These are phyloP conservation scores for Oryzias melastigma DNA, from an alignment of 2,113 vertebrate species.

Conservation along the genomic window DNA sequence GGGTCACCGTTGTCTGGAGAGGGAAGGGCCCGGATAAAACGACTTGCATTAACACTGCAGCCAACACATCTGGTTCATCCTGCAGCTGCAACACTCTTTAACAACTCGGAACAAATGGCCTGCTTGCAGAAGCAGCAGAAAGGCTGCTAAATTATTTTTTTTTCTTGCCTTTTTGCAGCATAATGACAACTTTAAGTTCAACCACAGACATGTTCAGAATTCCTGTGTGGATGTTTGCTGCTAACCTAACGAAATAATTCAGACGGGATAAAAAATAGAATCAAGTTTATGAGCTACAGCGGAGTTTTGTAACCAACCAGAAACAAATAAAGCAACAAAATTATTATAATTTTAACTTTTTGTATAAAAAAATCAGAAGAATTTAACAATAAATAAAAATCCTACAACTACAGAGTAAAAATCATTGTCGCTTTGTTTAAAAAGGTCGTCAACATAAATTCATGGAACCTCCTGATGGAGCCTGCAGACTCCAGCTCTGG, in stretches of 20 bases:
- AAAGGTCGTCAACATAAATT: conserved; percentile 32
- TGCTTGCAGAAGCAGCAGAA: background rate
- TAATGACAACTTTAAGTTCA: conserved; percentile 33
- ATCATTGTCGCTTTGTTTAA: conserved; percentile 19
- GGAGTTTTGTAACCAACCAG: background rate
- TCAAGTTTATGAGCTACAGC: conserved; percentile 1
- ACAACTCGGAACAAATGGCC: conserved; percentile 11
- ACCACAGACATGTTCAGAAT: conserved; percentile 35
- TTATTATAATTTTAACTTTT: background rate
- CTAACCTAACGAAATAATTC: background rate
- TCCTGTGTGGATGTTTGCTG: conserved; percentile 10
- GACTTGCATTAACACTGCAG: conserved; percentile 24
- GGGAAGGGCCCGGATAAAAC: conserved; percentile 35
- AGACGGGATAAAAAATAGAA: background rate
- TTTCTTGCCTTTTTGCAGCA: conserved; percentile 14
- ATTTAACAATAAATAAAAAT: no score
- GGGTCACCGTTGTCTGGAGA: conserved; percentile 34
- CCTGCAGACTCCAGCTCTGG: conserved; percentile 10
- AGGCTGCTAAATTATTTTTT: conserved; percentile 24
- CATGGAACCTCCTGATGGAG: conserved; percentile 11
- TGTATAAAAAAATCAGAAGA: no score
- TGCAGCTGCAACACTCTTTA: conserved; percentile 22
- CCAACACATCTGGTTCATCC: conserved; percentile 53
- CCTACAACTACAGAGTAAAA: no score
- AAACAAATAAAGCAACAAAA: background rate